These are phyloP conservation scores for Muntiacus reevesi DNA, from an alignment of 2,113 vertebrate species.

Conservation along the genomic window DNA sequence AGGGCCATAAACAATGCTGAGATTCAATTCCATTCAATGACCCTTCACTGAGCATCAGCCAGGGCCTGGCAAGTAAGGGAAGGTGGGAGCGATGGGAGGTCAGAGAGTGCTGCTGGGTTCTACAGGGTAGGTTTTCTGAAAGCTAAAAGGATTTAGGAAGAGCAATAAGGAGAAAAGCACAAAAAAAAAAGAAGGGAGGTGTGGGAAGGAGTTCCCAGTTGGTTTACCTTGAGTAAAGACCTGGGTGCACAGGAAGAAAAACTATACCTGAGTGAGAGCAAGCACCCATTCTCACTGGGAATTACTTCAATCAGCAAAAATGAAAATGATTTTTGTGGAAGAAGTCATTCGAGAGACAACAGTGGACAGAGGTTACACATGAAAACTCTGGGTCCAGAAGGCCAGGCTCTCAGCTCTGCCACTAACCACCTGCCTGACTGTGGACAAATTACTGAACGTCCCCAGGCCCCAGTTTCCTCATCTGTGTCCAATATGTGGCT, in stretches of 20 bases:
- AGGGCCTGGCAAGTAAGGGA: neutral
- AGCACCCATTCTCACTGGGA: neutral
- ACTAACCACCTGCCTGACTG: neutral
- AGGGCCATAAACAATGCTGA: neutral
- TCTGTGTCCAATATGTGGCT: neutral
- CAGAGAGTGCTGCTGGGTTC: neutral
- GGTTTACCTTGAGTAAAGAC: neutral
- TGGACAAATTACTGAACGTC: rapidly evolving
- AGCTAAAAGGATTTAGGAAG: neutral
- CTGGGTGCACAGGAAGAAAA: neutral
- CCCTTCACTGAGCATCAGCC: neutral
- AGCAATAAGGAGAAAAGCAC: neutral
- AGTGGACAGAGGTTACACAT: rapidly evolving
- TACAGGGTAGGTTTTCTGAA: neutral
- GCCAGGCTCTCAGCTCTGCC: neutral
- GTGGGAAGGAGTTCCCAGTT: neutral
- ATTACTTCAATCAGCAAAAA: neutral
- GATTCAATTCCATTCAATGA: neutral
- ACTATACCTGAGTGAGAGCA: neutral
- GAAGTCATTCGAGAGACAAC: neutral
- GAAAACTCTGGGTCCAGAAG: neutral
- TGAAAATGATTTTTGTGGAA: neutral
- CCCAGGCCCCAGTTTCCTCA: neutral
- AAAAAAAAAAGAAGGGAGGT: rapidly evolving
- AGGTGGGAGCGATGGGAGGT: rapidly evolving